Base-by-base conservation (phyloP, 2,797 vertebrate genomes). In the Ispidina lecontei region DNA sequence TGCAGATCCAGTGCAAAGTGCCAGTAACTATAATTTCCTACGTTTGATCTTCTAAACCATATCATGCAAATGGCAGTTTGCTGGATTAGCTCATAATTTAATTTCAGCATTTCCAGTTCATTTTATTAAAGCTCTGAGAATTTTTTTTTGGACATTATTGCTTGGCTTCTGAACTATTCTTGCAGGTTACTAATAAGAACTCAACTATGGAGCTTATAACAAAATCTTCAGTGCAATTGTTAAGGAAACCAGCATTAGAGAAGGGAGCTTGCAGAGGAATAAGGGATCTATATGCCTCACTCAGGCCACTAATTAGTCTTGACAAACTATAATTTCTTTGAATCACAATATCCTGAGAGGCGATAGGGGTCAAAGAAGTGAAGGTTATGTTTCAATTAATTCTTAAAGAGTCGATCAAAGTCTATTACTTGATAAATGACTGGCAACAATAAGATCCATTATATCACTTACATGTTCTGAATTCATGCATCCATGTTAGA, bases 41-140 rank as follows among this genome's bases (percentile, higher is more conserved):
- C 1, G 1, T 95, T 84, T 96, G 91, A 85, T 94, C 84, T 88
- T 46, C 33, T 83, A 14, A 78, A 87, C 82, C n/a, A 54, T 63
- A 26, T 29, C 0, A 1, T 41, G 87, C 58, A 54, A 62, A 79
- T 96, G 80, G 89, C 89, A 78, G 29, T 94, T 84, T 81, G 85
- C 87, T 93, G 93, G 79, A 81, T 91, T 90, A 90, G 74, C 81
- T 95, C 81, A 82, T 90, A 75, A 7, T 90, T 96, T 89, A 41
- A 33, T 84, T 89, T 73, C 60, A 10, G 10, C 31, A 22, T 84
- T 96, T 96, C 80, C 18, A 28, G 79, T 92, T 81, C 62, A 4
- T 89, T 91, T 88, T 5, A 14, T 94, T 91, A 83, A 74, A 75
- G 44, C 78, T 22, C 73, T 41, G 67, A 72, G 81, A 52, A 39